Conservation (phyloP, 2,797 vertebrate species). For the Taeniopygia guttata region DNA sequence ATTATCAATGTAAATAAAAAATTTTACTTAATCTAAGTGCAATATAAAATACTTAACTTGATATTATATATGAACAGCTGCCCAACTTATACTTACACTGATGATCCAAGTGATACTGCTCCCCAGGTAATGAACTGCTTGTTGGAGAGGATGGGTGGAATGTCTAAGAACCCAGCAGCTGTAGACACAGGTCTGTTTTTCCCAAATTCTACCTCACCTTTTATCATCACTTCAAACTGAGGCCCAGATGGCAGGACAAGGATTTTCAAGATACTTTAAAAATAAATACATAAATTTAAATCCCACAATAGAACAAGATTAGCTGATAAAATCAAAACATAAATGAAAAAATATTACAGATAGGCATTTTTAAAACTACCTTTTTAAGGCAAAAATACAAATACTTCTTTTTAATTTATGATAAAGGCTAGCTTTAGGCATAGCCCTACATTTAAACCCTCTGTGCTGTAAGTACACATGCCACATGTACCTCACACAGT, state of each 20-base stretch:
- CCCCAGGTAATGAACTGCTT: slow-evolving; percentile 95
- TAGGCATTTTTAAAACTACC: not conserved
- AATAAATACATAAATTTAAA: slow-evolving; percentile 11
- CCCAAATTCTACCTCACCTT: slow-evolving; percentile 77
- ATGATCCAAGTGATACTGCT: slow-evolving; percentile 87
- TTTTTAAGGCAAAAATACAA: not conserved
- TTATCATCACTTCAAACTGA: slow-evolving; percentile 90
- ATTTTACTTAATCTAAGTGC: not conserved
- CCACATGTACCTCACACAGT: not conserved
- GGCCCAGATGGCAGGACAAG: slow-evolving; percentile 91
- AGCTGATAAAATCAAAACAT: not conserved
- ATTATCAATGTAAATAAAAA: not conserved
- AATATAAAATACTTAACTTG: not conserved
- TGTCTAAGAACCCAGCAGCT: slow-evolving; percentile 58
- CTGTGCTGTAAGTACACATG: not conserved
- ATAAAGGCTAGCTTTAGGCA: not conserved
- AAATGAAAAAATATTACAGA: not conserved
- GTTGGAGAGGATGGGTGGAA: slow-evolving; percentile 92
- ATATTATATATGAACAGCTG: not conserved
- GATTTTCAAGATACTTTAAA: slow-evolving; percentile 86
- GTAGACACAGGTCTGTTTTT: slow-evolving; percentile 47
- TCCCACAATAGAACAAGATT: not conserved
- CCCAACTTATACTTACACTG: slow-evolving; percentile 82
- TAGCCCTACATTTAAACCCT: not conserved
- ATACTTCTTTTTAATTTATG: not conserved